Conservation (phyloP, 64 coral and sea anemone genomes). For the Dendrophyllia cribrosa region DNA sequence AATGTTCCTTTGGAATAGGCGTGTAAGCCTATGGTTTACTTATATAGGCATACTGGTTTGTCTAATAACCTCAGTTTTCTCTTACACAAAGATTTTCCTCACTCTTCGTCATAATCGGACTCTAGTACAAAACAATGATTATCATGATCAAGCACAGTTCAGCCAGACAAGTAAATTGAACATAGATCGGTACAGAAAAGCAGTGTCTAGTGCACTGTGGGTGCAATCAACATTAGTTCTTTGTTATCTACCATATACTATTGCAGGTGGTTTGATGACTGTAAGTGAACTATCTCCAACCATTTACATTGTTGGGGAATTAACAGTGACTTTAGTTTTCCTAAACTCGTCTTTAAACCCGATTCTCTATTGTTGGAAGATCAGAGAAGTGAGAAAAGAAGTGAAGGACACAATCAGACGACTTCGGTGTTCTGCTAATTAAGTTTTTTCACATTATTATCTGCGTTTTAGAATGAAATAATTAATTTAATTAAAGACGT, state of each 20-base stretch:
- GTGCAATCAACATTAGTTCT: not conserved
- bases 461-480: no score
- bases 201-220: not conserved
- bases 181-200: not conserved
- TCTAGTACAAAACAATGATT: not conserved
- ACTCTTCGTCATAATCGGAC: not conserved
- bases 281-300: not conserved
- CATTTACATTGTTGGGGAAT: not conserved
- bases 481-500: no score
- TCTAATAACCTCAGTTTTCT: not conserved
- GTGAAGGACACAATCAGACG: not conserved
- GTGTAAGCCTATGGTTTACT: not conserved
- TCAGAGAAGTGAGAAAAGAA: not conserved
- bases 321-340: not conserved
- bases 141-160: not conserved
- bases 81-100: not conserved
- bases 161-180: not conserved
- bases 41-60: not conserved
- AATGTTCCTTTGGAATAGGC: not conserved
- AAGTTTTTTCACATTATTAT: no score
- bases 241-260: not conserved
- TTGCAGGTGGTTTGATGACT: not conserved
- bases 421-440: not conserved
- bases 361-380: conserved; percentile 3
- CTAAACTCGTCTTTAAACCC: not conserved